Percentiles rank a stretch among this genome's conserved stretches.
Evolutionary conservation across 2,797 vertebrate genomes (phyloP).

Genomic region (Podargus strigoides): DNA sequence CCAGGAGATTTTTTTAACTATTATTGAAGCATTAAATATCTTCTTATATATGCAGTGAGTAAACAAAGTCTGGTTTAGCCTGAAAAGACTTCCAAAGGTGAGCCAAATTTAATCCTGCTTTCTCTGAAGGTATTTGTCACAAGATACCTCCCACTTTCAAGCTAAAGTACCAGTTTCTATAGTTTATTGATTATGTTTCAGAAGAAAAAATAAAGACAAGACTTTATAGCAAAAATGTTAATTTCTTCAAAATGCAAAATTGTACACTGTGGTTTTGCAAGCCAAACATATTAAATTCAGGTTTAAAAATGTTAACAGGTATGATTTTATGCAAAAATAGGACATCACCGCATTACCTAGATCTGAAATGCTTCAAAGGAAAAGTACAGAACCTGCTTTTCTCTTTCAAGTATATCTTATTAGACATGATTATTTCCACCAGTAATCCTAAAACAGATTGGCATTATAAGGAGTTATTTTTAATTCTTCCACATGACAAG

Average conservation of each 20-base stretch:
- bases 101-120: constrained; percentile 16
- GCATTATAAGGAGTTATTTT: constrained; percentile 17
- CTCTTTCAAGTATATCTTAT: neutral
- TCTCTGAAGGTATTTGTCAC: constrained; percentile 10
- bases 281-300: neutral
- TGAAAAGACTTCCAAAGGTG: constrained; percentile 4
- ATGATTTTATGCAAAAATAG: neutral
- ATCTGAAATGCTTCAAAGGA: neutral
- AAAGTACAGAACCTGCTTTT: neutral
- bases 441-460: neutral
- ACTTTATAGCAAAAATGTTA: neutral
- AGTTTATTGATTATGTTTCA: neutral
- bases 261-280: neutral
- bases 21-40: neutral
- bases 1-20: neutral
- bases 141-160: neutral
- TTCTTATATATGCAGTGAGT: neutral
- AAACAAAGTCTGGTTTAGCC: neutral
- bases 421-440: neutral
- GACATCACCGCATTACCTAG: neutral
- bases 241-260: neutral
- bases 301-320: neutral
- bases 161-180: neutral
- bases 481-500: neutral
- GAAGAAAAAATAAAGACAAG: neutral